These are phyloP conservation scores for Grammomys dolichurus DNA, from an alignment of 2,113 vertebrate species.

Conservation along the genomic window DNA sequence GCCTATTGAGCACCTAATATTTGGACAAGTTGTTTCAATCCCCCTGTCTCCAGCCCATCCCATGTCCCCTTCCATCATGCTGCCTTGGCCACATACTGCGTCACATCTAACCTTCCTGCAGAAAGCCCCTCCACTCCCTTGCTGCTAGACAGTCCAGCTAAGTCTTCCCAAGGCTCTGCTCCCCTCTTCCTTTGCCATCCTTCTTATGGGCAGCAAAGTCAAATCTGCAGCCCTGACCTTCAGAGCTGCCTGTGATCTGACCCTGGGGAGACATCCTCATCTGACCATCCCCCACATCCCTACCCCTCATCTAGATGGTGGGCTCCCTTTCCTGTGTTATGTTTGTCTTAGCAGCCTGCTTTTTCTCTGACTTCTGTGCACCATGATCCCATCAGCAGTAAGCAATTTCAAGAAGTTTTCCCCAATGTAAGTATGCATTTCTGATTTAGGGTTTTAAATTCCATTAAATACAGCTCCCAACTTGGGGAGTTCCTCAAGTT, in stretches of 20 bases:
- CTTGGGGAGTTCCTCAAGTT: not conserved
- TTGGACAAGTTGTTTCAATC: not conserved
- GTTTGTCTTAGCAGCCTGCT: not conserved
- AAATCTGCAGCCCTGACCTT: not conserved
- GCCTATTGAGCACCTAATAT: not conserved
- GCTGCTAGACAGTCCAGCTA: not conserved
- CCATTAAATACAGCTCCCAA: not conserved
- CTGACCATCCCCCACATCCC: fast-evolving
- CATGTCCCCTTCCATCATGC: not conserved
- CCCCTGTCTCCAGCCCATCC: not conserved
- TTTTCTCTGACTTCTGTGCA: not conserved
- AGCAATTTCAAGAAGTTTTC: not conserved
- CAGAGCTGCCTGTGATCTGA: not conserved
- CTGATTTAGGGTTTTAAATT: conserved; percentile 14
- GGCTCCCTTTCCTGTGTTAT: too few species aligned
- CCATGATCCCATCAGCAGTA: not conserved
- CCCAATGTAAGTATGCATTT: not conserved
- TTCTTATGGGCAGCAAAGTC: not conserved
- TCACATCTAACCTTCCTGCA: fast-evolving
- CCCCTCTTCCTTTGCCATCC: not conserved
- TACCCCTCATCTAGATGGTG: not conserved
- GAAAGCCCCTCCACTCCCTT: too few species aligned
- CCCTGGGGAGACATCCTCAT: fast-evolving
- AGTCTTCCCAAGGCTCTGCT: not conserved
- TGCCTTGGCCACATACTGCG: too few species aligned